Percentiles rank a stretch among this genome's conserved stretches.
Conservation (phyloP, 2,113 vertebrate genomes). For the Canis aureus region DNA sequence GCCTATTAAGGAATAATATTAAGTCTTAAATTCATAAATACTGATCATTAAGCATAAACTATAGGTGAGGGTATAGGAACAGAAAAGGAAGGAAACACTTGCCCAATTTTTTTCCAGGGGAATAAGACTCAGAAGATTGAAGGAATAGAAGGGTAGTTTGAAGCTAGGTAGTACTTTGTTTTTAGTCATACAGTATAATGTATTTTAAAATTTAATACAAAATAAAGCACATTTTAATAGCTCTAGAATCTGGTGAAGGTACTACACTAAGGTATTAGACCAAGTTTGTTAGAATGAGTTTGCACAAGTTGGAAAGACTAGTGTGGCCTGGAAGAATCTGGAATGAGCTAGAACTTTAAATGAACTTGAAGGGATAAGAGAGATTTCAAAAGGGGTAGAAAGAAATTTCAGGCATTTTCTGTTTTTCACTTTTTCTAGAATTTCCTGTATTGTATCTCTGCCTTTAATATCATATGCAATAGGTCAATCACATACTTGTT, state of each 20-base stretch:
- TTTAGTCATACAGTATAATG: background rate
- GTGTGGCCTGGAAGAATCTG: background rate
- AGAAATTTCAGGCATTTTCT: background rate
- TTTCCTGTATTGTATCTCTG: constrained; percentile 8
- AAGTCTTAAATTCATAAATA: background rate
- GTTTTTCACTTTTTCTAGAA: background rate
- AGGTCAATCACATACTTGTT: background rate
- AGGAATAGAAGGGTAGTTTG: background rate
- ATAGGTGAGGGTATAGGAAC: background rate
- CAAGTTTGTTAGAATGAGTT: background rate
- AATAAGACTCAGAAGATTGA: background rate
- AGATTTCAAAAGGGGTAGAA: background rate
- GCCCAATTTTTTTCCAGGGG: background rate
- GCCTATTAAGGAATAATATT: background rate
- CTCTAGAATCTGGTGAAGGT: background rate
- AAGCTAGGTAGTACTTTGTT: background rate
- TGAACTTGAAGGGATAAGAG: background rate
- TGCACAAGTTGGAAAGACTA: constrained; percentile 9
- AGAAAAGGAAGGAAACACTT: background rate
- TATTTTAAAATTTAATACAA: constrained; percentile 22
- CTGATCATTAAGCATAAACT: background rate
- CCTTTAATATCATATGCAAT: constrained; percentile 2
- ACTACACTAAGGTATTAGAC: background rate
- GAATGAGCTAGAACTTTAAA: background rate
- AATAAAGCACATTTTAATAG: background rate